A percentile compares a stretch with the other conserved stretches of the same genome.
Evolutionary conservation across 2,113 vertebrate species (phyloP).

Genomic region (Tetrax tetrax): DNA sequence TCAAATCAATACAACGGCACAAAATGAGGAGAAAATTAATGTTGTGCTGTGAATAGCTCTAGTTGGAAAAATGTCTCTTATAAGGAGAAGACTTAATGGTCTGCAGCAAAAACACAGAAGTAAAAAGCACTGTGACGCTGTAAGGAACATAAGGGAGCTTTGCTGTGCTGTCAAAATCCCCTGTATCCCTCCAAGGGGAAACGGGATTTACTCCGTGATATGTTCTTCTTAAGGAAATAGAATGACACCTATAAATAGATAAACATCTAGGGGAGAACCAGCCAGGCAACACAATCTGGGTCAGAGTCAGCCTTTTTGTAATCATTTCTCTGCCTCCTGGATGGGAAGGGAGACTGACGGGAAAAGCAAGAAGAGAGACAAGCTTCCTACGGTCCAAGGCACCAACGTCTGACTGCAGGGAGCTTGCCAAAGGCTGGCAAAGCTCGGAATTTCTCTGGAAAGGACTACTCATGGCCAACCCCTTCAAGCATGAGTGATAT

Average conservation of each 20-base stretch:
- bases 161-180: not conserved
- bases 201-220: not conserved
- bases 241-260: not conserved
- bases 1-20: not conserved
- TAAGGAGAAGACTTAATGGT: not conserved
- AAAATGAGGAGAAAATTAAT: conserved; percentile 37
- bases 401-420: fast-evolving
- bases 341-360: not conserved
- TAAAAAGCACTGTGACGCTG: not conserved
- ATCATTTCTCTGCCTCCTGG: not conserved
- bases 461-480: fast-evolving
- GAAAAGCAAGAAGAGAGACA: not conserved
- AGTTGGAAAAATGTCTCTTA: not conserved
- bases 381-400: fast-evolving
- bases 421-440: not conserved
- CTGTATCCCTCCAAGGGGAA: not conserved
- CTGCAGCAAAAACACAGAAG: not conserved
- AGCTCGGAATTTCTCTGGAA: not conserved
- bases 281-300: not conserved
- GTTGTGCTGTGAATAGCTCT: not conserved
- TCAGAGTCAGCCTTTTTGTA: not conserved
- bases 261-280: not conserved
- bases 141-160: not conserved
- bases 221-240: not conserved
- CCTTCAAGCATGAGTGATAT: not conserved